phyloP scores from a whole-genome alignment of 2,113 vertebrate species.

The Erinaceus europaeus region DNA sequence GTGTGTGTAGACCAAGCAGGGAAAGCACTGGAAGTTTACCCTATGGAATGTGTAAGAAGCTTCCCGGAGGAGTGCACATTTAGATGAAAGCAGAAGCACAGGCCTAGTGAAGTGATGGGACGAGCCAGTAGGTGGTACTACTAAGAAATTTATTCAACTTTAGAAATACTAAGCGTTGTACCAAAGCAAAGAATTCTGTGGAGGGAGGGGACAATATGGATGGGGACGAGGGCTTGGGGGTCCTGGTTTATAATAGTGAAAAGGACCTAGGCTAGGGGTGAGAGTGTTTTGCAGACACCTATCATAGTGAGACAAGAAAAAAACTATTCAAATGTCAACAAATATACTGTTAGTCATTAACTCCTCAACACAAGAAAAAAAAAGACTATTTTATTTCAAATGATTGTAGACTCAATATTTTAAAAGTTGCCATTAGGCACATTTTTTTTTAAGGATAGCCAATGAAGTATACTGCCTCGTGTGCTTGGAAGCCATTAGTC shows the following conservation, averaged over 20 bases:
- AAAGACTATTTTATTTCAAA: neutral
- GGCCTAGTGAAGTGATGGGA: neutral
- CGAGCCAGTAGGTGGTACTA: neutral
- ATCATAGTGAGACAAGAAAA: too few relatives aligned
- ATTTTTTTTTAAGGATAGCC: neutral
- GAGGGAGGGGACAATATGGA: too few relatives aligned
- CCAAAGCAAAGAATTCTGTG: too few relatives aligned
- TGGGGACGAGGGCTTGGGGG: too few relatives aligned
- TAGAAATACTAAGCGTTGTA: neutral
- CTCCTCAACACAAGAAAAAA: too few relatives aligned
- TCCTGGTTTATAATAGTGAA: too few relatives aligned
- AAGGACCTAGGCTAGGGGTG: too few relatives aligned
- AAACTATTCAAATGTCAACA: too few relatives aligned
- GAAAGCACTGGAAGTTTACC: neutral
- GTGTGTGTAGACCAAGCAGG: neutral
- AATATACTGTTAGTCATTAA: too few relatives aligned
- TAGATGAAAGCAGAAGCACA: neutral
- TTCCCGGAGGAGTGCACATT: neutral
- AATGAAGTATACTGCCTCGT: neutral
- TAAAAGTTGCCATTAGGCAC: neutral
- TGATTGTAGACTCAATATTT: neutral
- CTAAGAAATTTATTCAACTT: neutral
- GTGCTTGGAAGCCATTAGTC: constrained; percentile 43
- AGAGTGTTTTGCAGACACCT: too few relatives aligned
- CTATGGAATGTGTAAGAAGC: neutral